Base-by-base conservation (phyloP, 2,797 vertebrate species). In the Pygocentrus nattereri region DNA sequence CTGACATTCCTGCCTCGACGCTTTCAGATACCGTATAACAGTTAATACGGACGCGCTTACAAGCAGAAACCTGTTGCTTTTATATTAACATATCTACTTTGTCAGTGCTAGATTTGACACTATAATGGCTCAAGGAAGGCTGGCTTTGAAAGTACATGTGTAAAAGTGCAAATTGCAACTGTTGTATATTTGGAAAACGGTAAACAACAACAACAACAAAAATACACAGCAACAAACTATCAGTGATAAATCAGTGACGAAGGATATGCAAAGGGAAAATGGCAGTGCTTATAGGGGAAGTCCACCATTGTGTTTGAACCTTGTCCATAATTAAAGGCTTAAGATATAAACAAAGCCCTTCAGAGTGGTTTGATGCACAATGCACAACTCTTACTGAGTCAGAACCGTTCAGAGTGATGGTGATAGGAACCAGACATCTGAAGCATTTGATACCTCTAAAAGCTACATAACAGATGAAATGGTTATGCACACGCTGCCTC, bases 1-100 rank as follows among this genome's bases (percentile, higher is more conserved):
- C 92, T 89, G 68, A 84, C 91, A 97, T 97, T 96, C 96, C 91
- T 94, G 88, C 86, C 88, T 83, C 83, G 87, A 85, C 84, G 87
- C 90, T 90, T 82, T 84, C 70, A 76, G 84, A 25, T 93, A 94
- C 94, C 93, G 93, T 94, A 94, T 91, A 89, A 85, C 56, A 76
- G 78, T 69, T 68, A 86, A 80, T 82, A 84, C 41, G 31, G 25
- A 1, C 31, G 54, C 25, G 8, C 12, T 18, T 18, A 23, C 64
- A 67, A 56, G 58, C 59, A 19, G 13, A 47, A 34, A 10, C 65
- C 73, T 68, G 21, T 67, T 50, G 38, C 69, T 82, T 71, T 34
- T 21, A 23, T 13, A 23, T 4, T 30, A 19, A 74, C 34, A 5
- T 44, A 49, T 74, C 21, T 54, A 10, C 54, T 65, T 38, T 0